Base-by-base conservation (phyloP, 2,113 vertebrate species). In the Pseudopipra pipra region DNA sequence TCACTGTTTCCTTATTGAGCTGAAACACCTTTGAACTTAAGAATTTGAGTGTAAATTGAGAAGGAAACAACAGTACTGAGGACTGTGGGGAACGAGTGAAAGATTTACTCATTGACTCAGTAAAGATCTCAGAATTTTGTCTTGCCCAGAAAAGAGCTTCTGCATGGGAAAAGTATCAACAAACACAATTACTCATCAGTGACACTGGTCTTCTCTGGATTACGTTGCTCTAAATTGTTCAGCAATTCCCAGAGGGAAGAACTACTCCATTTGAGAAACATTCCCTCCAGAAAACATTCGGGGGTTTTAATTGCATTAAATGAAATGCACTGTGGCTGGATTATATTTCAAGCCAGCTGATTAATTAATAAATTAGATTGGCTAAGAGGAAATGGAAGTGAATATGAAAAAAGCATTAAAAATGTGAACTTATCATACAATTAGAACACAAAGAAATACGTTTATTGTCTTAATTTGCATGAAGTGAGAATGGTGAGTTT, bases 281-380 rank as follows among this genome's bases (percentile, higher is more conserved):
- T 93, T 92, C 81, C 74, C 67, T 92, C 92, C 89, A 96, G 93
- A 96, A 97, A 95, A 91, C 63, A 77, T 94, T 80, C 86, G 83
- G 77, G 35, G 78, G 35, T 91, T 96, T 95, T 94, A 96, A 96
- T 93, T 96, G 81, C 78, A 95, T 95, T 93, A 78, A 95, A 86
- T 94, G 78, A 95, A 94, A 93, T 83, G 89, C 63, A 62, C 47
- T 77, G 58, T 93, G 58, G 46, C 76, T 90, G 85, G 91, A 93
- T 95, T 96, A 89, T 93, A 78, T 91, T 97, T 89, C 52, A 59
- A 66, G 88, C 77, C 44, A 85, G 77, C 76, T 91, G 84, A 97
- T 97, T 94, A 93, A 95, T 96, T 93, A 97, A 95, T 92, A 94
- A 93, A 95, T 96, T 80, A 92, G 80, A 83, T 82, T 0, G 6